Conservation (phyloP, 2,888 invertebrate genomes). For the Drosophila rubida region DNA sequence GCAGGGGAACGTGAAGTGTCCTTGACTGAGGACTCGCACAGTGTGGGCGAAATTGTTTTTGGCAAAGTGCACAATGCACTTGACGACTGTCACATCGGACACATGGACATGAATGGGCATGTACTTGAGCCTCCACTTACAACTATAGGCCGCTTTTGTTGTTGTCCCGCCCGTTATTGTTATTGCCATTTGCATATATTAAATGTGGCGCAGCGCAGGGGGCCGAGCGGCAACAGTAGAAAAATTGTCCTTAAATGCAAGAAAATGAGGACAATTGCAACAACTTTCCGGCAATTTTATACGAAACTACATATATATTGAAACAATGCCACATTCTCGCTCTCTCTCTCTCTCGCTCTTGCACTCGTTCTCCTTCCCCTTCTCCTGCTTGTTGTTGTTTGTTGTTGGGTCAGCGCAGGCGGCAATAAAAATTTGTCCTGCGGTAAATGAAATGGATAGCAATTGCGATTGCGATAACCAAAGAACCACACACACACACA, state of each 20-base stretch:
- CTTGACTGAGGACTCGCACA: slow-evolving; percentile 60
- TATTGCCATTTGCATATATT: slow-evolving; percentile 60
- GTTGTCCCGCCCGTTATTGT: slow-evolving; percentile 24
- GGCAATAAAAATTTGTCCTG: slow-evolving; percentile 76
- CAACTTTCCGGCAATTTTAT: slow-evolving; percentile 77
- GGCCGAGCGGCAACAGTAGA: slow-evolving; percentile 35
- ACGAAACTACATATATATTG: slow-evolving; percentile 36
- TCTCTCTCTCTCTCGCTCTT: slow-evolving; percentile 2
- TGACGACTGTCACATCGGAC: slow-evolving; percentile 70
- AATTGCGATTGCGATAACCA: slow-evolving; percentile 75
- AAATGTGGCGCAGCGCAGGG: slow-evolving; percentile 49
- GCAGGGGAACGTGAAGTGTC: slow-evolving; percentile 46
- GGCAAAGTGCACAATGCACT: slow-evolving; percentile 79
- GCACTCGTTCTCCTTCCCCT: slow-evolving; percentile 16
- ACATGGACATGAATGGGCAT: slow-evolving; percentile 33
- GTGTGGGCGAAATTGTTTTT: slow-evolving; percentile 69
- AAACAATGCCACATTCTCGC: slow-evolving; percentile 65
- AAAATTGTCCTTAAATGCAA: slow-evolving; percentile 70
- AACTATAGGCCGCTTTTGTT: background rate
- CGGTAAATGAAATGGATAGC: slow-evolving; percentile 78
- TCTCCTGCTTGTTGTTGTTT: slow-evolving; percentile 13
- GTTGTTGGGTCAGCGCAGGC: slow-evolving; percentile 70
- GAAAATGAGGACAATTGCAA: slow-evolving; percentile 78
- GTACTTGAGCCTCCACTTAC: slow-evolving; percentile 20
- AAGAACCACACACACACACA: slow-evolving; percentile 28